Conservation (phyloP, 1,140 invertebrate genomes). For the Papilio aristodemus region DNA sequence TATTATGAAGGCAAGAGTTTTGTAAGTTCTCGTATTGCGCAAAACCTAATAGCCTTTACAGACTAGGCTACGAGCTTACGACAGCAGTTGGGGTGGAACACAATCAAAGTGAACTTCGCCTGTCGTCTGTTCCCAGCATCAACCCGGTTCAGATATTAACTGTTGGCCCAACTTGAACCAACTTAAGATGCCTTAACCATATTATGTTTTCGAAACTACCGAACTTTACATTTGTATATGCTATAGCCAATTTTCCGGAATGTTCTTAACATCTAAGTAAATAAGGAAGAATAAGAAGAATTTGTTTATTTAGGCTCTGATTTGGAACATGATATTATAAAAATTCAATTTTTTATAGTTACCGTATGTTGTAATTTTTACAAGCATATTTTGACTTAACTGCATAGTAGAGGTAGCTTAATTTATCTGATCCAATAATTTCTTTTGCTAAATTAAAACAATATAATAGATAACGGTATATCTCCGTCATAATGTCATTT, state of each 20-base stretch:
- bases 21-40: slow-evolving; percentile 27
- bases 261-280: neutral
- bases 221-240: slow-evolving; percentile 3
- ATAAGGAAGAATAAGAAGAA: neutral
- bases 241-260: slow-evolving; percentile 1
- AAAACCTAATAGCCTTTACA: slow-evolving; percentile 34
- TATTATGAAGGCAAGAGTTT: slow-evolving; percentile 29
- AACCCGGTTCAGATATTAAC: slow-evolving; percentile 33
- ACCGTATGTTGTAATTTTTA: neutral
- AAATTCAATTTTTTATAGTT: too few relatives aligned
- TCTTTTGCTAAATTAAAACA: neutral
- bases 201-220: slow-evolving; percentile 22
- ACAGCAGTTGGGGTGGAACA: slow-evolving; percentile 31
- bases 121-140: slow-evolving; percentile 29
- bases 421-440: neutral
- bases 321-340: too few relatives aligned
- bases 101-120: slow-evolving; percentile 33
- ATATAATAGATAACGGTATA: neutral
- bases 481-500: neutral
- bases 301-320: too few relatives aligned
- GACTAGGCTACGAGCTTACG: slow-evolving; percentile 32
- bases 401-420: too few relatives aligned
- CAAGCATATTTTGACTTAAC: neutral
- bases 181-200: slow-evolving; percentile 32
- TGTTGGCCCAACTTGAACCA: slow-evolving; percentile 28